Conservation (phyloP, 2,797 vertebrate species). For the Danio kyathit region DNA sequence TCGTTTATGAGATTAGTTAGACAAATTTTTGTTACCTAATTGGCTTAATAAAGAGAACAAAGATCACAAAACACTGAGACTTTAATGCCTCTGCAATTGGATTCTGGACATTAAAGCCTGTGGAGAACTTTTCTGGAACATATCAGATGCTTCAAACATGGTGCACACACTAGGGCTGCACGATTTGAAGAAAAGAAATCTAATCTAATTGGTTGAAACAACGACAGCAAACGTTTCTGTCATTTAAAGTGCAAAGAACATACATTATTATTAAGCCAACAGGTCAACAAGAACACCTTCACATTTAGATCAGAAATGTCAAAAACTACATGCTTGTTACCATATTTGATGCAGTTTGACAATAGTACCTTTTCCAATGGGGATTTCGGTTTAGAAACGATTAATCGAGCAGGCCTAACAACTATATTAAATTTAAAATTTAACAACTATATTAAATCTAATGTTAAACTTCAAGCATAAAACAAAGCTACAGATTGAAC, state of each 20-base stretch:
- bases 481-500: conserved; percentile 15
- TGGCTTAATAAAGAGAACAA: neutral
- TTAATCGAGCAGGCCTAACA: neutral
- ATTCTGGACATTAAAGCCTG: conserved; percentile 3
- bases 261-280: no score
- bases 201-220: no score
- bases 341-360: no score
- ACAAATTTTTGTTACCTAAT: neutral
- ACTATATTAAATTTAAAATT: neutral
- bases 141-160: neutral
- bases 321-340: no score
- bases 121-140: neutral
- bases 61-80: conserved; percentile 10
- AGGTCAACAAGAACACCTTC: no score
- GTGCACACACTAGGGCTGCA: no score
- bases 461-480: conserved; percentile 34
- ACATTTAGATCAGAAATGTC: no score
- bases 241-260: no score
- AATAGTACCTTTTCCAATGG: no score
- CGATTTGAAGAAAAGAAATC: no score
- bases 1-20: neutral
- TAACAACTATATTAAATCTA: conserved; percentile 12
- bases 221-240: no score
- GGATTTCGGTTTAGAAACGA: no score
- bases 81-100: conserved; percentile 6